Evolutionary conservation across 2,888 invertebrate genomes (phyloP).

Genomic region (Cistogaster globosa): DNA sequence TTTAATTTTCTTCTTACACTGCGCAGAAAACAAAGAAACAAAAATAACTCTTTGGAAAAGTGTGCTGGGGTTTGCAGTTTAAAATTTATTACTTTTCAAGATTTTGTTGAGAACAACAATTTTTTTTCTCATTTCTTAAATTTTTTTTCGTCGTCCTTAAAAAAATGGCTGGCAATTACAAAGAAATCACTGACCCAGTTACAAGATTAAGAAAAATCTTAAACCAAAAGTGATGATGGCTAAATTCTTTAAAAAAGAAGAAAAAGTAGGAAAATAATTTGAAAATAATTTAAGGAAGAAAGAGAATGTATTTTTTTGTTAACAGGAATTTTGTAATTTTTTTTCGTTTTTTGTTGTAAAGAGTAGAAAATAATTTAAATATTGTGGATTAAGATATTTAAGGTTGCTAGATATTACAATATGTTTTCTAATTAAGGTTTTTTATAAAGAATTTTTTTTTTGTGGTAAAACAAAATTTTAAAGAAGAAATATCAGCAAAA

Average conservation of each 20-base stretch:
- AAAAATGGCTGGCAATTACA: slow-evolving; percentile 41
- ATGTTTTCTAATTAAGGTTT: no score
- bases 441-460: no score
- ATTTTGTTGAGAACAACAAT: slow-evolving; percentile 25
- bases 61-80: not conserved
- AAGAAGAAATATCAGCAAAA: no score
- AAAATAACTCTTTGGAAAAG: not conserved
- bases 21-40: not conserved
- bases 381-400: slow-evolving; percentile 13
- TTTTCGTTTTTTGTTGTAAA: slow-evolving; percentile 6
- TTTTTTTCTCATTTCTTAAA: slow-evolving; percentile 3
- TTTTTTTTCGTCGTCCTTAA: not conserved
- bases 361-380: slow-evolving; percentile 29
- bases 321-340: no score
- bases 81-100: slow-evolving; percentile 40
- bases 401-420: not conserved
- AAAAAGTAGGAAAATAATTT: not conserved
- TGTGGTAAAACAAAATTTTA: no score
- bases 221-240: slow-evolving; percentile 36
- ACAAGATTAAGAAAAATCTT: slow-evolving; percentile 33
- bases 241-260: slow-evolving; percentile 41
- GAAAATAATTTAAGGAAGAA: slow-evolving; percentile 37
- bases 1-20: slow-evolving; percentile 1
- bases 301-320: slow-evolving; percentile 7
- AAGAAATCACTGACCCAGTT: slow-evolving; percentile 67